phyloP scores from a whole-genome alignment of 2,888 invertebrate species.

The Vanessa cardui region DNA sequence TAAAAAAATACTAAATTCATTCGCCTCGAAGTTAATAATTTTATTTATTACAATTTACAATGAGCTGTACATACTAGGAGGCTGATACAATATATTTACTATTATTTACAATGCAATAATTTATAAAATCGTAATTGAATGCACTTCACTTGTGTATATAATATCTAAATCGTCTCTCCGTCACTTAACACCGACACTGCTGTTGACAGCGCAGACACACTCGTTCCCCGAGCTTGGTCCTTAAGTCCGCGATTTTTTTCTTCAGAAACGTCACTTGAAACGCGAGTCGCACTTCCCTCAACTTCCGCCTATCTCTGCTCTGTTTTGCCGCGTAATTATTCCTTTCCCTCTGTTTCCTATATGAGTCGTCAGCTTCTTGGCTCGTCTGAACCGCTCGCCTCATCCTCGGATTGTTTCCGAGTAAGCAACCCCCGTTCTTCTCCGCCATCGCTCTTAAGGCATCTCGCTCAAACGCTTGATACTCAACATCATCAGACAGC shows the following conservation, averaged over 20 bases:
- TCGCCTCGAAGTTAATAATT: background rate
- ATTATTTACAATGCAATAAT: conserved; percentile 12
- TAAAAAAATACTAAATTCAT: background rate
- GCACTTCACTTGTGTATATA: background rate
- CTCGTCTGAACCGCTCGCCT: conserved; percentile 77
- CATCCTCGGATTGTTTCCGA: conserved; percentile 88
- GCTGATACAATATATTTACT: conserved; percentile 1
- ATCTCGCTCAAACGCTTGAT: conserved; percentile 86
- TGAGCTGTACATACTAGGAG: background rate
- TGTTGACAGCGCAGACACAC: conserved; percentile 38
- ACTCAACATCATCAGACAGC: conserved; percentile 81
- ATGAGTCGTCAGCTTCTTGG: conserved; percentile 87
- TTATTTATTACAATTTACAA: background rate
- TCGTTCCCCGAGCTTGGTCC: conserved; percentile 38
- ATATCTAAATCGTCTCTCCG: background rate
- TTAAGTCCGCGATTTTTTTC: conserved; percentile 57
- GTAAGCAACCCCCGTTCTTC: conserved; percentile 82
- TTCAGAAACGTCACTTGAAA: conserved; percentile 91
- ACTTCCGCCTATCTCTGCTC: conserved; percentile 93
- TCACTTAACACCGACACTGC: conserved; percentile 33
- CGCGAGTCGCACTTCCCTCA: conserved; percentile 96
- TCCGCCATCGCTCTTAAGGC: conserved; percentile 86
- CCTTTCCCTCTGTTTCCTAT: conserved; percentile 93
- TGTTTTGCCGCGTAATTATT: conserved; percentile 98
- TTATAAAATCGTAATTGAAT: background rate